Conservation (phyloP, 2,113 vertebrate genomes). For the Apaloderma vittatum region DNA sequence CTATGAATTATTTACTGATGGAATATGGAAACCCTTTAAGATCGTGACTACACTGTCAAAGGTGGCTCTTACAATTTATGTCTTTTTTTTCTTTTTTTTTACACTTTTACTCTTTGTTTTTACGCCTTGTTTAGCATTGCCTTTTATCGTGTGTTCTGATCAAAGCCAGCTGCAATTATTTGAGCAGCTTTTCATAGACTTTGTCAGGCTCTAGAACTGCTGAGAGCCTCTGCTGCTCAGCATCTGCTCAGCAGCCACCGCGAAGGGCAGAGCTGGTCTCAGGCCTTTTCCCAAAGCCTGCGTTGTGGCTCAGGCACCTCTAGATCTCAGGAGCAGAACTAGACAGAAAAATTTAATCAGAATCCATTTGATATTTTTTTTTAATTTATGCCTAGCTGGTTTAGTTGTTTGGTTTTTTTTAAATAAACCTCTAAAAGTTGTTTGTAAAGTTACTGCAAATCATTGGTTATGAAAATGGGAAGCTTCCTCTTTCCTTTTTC, state of each 20-base stretch:
- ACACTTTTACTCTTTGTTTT: background rate
- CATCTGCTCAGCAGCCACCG: fast-evolving
- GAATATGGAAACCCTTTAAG: background rate
- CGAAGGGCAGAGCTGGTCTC: background rate
- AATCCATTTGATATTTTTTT: background rate
- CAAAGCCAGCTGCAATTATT: background rate
- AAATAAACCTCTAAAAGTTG: background rate
- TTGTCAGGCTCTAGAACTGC: background rate
- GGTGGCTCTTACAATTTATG: background rate
- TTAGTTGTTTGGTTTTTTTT: background rate
- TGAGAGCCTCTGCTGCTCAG: background rate
- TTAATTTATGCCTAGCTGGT: background rate
- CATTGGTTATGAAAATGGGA: background rate
- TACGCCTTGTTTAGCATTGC: background rate
- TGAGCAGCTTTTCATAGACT: background rate
- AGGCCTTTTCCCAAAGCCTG: background rate
- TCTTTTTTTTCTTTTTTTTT: background rate
- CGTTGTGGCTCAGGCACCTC: background rate
- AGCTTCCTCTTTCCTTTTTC: background rate
- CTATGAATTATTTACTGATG: background rate
- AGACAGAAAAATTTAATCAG: background rate
- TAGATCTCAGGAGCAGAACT: background rate
- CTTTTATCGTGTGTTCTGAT: background rate
- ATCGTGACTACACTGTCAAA: background rate
- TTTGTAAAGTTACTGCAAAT: background rate